These are phyloP conservation scores for Druon quercuslanigerum DNA, from an alignment of 1,140 invertebrate genomes.

Conservation along the genomic window DNA sequence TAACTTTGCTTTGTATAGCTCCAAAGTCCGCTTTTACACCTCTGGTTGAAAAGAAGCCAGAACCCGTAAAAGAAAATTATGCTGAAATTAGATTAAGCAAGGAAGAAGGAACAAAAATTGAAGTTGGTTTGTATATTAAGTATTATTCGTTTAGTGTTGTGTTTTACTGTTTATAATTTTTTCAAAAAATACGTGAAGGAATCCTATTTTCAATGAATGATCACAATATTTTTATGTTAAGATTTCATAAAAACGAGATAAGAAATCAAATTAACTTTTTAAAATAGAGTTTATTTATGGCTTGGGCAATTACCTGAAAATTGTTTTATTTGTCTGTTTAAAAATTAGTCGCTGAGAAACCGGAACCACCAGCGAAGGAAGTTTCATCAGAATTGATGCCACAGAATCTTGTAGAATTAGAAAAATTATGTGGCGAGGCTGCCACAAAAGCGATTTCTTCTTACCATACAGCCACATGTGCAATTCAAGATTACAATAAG, in stretches of 20 bases:
- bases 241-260: background rate
- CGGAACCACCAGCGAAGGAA: slow-evolving; percentile 48
- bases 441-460: slow-evolving; percentile 77
- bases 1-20: slow-evolving; percentile 59
- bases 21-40: slow-evolving; percentile 69
- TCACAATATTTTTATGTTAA: background rate
- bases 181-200: background rate
- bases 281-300: no score
- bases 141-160: background rate
- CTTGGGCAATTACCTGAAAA: background rate
- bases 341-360: slow-evolving; percentile 58
- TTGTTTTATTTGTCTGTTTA: background rate
- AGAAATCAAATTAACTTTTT: no score
- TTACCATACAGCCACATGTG: slow-evolving; percentile 76
- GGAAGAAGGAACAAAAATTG: slow-evolving; percentile 62
- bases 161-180: background rate
- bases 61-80: slow-evolving; percentile 56
- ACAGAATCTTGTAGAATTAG: slow-evolving; percentile 75
- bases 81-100: slow-evolving; percentile 68
- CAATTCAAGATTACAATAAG: slow-evolving; percentile 78
- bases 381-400: slow-evolving; percentile 61
- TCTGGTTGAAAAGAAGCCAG: slow-evolving; percentile 58
- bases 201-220: background rate
- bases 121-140: slow-evolving; percentile 66
- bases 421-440: slow-evolving; percentile 75